These are phyloP conservation scores for Sipha maydis DNA, from an alignment of 2,888 invertebrate species.

Conservation along the genomic window DNA sequence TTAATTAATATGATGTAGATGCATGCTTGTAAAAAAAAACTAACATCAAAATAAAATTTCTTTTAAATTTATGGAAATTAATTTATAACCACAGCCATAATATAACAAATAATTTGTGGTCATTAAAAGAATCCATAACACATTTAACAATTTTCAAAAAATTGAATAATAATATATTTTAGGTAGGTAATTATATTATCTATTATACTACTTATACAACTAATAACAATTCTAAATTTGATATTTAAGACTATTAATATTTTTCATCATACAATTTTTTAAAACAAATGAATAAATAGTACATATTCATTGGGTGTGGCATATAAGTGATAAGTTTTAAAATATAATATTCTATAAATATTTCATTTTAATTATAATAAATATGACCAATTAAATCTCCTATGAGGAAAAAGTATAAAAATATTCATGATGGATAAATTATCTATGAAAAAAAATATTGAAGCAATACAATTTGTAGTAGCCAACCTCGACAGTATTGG, in stretches of 20 bases:
- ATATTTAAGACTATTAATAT: not conserved
- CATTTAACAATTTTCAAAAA: not conserved
- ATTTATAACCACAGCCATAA: conserved; percentile 40
- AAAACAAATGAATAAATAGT: not conserved
- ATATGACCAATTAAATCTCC: not conserved
- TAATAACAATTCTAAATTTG: not conserved
- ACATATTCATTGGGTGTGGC: not conserved
- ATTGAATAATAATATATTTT: not conserved
- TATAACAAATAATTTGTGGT: conserved; percentile 50
- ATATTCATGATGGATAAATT: not conserved
- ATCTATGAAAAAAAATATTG: not conserved
- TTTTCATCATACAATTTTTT: not conserved
- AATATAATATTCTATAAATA: not conserved
- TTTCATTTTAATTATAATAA: not conserved
- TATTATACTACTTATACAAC: not conserved
- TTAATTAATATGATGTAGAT: not conserved
- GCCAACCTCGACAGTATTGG: no score
- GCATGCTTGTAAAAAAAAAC: not conserved
- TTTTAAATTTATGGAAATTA: conserved; percentile 14
- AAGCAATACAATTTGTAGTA: no score
- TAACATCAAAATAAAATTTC: not conserved
- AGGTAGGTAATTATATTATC: not conserved
- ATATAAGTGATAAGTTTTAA: not conserved
- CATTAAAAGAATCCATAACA: conserved; percentile 24
- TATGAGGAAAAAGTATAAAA: not conserved